Evolutionary conservation across 2,888 invertebrate genomes (phyloP).

Genomic region (Masnerella sp.): DNA sequence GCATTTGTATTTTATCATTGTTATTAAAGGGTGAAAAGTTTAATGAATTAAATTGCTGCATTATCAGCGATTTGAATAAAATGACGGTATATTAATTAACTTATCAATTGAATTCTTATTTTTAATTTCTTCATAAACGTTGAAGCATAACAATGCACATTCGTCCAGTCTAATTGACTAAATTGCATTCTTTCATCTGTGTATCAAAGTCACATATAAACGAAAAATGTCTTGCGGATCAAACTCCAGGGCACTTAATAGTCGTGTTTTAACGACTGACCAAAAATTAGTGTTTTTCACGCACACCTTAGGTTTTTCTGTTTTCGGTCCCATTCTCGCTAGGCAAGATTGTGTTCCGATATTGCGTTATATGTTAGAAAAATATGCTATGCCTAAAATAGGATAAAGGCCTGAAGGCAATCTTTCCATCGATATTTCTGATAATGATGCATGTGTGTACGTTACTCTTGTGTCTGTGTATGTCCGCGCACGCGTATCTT

Average conservation of each 20-base stretch:
- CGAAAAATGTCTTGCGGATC: not conserved
- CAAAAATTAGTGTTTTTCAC: constrained; percentile 12
- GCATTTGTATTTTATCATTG: no score
- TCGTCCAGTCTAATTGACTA: not conserved
- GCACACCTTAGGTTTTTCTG: constrained; percentile 48
- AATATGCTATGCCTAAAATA: constrained; percentile 78
- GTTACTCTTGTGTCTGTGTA: constrained; percentile 19
- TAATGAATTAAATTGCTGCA: no score
- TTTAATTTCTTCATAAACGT: no score
- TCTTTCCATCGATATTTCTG: constrained; percentile 73
- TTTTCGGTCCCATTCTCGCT: constrained; percentile 66
- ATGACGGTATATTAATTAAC: no score
- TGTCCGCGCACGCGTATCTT: no score
- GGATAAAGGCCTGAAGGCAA: constrained; percentile 77
- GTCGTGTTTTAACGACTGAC: constrained; percentile 12
- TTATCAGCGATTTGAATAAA: no score
- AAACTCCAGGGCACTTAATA: constrained; percentile 32
- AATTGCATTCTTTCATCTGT: no score
- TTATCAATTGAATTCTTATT: not conserved
- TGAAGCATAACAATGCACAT: not conserved
- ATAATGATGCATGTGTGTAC: constrained; percentile 64
- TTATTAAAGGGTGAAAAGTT: no score
- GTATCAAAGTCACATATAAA: no score
- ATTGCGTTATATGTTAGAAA: constrained; percentile 77
- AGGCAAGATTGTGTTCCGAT: constrained; percentile 73